phyloP scores from a whole-genome alignment of 2,888 invertebrate genomes.

The Pegoplata infirma region DNA sequence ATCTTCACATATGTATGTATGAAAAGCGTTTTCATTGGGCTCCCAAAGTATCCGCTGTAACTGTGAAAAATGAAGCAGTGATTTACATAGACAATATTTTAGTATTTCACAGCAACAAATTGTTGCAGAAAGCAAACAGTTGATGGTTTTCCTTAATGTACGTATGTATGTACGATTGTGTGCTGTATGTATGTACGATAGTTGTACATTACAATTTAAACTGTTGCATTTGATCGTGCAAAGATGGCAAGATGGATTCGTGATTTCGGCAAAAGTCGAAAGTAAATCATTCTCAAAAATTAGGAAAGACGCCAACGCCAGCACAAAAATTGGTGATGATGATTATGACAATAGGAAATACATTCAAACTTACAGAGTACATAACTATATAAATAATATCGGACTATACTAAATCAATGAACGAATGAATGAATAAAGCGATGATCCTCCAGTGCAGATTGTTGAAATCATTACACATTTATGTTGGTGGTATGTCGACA shows the following conservation, averaged over 20 bases:
- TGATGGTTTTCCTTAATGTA: neutral
- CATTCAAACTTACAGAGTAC: neutral
- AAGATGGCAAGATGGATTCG: slow-evolving; percentile 72
- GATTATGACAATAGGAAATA: slow-evolving; percentile 56
- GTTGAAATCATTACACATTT: neutral
- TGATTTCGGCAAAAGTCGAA: slow-evolving; percentile 75
- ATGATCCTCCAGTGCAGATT: slow-evolving; percentile 23
- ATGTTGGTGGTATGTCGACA: slow-evolving; percentile 13
- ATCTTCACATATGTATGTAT: no score
- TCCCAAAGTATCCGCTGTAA: neutral
- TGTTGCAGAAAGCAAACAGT: neutral
- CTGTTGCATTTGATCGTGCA: slow-evolving; percentile 68
- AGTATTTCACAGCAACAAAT: neutral
- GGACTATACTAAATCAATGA: slow-evolving; percentile 58
- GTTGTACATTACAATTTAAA: slow-evolving; percentile 3
- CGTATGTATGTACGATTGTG: slow-evolving; percentile 18
- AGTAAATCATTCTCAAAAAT: slow-evolving; percentile 71
- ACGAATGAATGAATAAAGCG: neutral
- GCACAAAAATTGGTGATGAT: slow-evolving; percentile 49
- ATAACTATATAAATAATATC: slow-evolving; percentile 34
- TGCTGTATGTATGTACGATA: neutral
- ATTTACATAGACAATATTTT: neutral
- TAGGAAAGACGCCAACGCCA: slow-evolving; percentile 63
- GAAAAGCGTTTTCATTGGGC: neutral
- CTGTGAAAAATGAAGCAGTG: neutral